Evolutionary conservation across 2,888 invertebrate species (phyloP), one percentile per base, ranked within the genome.

Genomic region (Ashinkailepas kermadecensis): DNA sequence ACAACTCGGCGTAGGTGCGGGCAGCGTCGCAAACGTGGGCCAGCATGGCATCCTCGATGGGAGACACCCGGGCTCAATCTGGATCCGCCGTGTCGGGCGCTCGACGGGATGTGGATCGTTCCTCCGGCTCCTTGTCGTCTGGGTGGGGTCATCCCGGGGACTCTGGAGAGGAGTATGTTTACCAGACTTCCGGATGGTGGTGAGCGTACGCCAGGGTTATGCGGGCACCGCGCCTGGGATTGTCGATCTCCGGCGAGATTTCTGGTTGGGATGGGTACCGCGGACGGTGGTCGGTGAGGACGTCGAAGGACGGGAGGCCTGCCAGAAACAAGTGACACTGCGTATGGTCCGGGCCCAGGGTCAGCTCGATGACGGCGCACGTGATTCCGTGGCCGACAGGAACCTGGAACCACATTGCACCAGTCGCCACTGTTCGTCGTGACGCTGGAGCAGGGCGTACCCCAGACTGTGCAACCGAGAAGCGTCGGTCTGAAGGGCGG

Each of bases 231-330:
- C 21, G 58, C 21, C 80, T 18, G 62, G 82, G 78, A 59, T 82
- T 80, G 59, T 80, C 70, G 23, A 80, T 23, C 9, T 70, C 80
- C 21, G 80, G 79, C 79, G 80, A 39, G 79, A 62, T 39, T 79
- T 80, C 18, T 25, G n/a, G 74, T 80, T 82, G 64, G 54, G n/a
- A 70, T 70, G 1, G 82, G 82, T 23, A 82, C 57, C 57, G 59
- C 11, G 82, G 81, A 1, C 78, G 62, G 56, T 82, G 82, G 56
- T 78, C 82, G 7, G 81, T 81, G 78, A 82, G 57, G 9, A 82
- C 18, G 21, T 58, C 65, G 64, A 80, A 82, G 18, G 78, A 11
- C 10, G 65, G 82, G 15, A 81, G 78, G 39, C 82, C 82, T 10
- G 81, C 70, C 12, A 82, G 54, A 56, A 80, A 81, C 23, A 64